Base-by-base conservation (phyloP, 2,888 invertebrate genomes). In the Lasioglossum marginatum region DNA sequence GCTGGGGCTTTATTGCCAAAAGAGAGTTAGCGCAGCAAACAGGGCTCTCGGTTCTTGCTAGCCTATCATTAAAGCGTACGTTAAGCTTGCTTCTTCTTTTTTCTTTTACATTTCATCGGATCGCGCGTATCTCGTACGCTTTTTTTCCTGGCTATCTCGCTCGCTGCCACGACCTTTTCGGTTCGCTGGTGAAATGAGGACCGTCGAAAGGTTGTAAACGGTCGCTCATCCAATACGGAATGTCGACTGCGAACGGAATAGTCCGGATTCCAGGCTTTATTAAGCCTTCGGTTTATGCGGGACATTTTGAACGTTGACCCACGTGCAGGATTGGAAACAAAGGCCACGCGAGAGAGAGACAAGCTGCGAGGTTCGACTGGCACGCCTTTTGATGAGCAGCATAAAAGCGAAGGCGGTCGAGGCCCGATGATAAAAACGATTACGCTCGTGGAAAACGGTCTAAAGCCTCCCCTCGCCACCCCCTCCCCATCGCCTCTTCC, bases 201-300 rank as follows among this genome's bases (percentile, higher is more conserved):
- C 82, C 87, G 85, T 73, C 79, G 85, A 86, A 84, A 89, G 89
- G 89, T 76, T 89, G 87, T 89, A 89, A 90, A 90, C 88, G 92
- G 91, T 88, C 89, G 88, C 87, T 89, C 91, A 87, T 91, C 91
- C 88, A 87, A 93, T 92, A 91, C 91, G 89, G 87, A 90, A 90
- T 90, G 89, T 89, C 86, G 84, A 82, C 86, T 87, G 85, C 85
- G 86, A 89, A 87, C 83, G 89, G 89, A 89, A 91, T 91, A 91
- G 91, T 92, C 90, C 82, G 90, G 90, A 93, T 93, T 92, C 91
- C 89, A 79, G 87, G 87, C 90, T 90, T 91, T 90, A 90, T 91
- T 91, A 91, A 90, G 89, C 87, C 83, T 80, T 85, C 88, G 89
- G 85, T 90, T 91, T 90, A 90, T 89, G 90, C 89, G 88, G 77